Base-by-base conservation (phyloP, 2,797 vertebrate species). In the Ataeniobius toweri region DNA sequence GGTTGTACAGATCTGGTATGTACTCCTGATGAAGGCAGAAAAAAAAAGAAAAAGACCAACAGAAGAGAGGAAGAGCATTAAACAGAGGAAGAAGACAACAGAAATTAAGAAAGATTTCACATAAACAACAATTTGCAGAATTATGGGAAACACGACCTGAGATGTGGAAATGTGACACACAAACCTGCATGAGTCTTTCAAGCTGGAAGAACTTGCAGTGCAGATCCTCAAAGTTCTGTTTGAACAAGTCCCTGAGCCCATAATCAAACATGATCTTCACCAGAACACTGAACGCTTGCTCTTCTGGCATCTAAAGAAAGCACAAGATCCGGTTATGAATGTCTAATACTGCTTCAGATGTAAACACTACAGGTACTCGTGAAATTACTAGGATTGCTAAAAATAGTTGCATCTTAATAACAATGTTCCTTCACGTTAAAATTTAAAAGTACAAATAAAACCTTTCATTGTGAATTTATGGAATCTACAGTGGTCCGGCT, bases 231-330 rank as follows among this genome's bases (percentile, higher is more conserved):
- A 99, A 99, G 90, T 99, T 99, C 94, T 99, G 98, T 92, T 99
- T 99, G 96, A 99, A 99, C 93, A 99, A 98, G 93, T 99, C 98
- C 96, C 98, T 96, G 96, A 99, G 98, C 88, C 98, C 98, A 10
- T 99, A 99, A 89, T 99, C 97, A 93, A 99, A 99, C 98, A 99
- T 99, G 94, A 99, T 99, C 96, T 99, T 99, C 84, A 99, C 98
- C 93, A 99, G 95, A 86, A 99, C 98, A 77, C 98, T 99, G 93
- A 99, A 99, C 3, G 98, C 98, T 92, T 99, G 98, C 88, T 99
- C 98, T 94, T 99, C 98, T 39, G 98, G 98, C 98, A 99, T 99
- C 98, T 99, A 90, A 74, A 63, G 56, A 63, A 41, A 63, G 58
- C 20, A 31, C 53, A 78, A 50, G 53, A 88, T 36, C 70, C 18